Percentiles rank a stretch among this genome's conserved stretches.
Evolutionary conservation across 1,140 invertebrate species (phyloP).

Genomic region (Drosophila persimilis): DNA sequence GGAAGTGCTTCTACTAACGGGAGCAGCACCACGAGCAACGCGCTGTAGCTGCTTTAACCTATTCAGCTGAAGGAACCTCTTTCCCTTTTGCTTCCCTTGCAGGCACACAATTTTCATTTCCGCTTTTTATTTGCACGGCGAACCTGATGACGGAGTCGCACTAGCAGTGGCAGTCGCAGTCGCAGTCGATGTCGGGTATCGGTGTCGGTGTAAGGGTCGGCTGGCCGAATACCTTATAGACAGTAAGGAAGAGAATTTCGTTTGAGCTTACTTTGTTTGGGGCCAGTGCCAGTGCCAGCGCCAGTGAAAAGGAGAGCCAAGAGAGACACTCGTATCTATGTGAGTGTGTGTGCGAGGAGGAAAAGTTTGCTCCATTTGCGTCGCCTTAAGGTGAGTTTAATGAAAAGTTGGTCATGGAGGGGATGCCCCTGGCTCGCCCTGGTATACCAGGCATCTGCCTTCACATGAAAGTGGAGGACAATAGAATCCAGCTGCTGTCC

Average conservation of each 20-base stretch:
- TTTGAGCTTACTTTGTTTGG: slow-evolving; percentile 58
- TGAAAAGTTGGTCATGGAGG: slow-evolving; percentile 51
- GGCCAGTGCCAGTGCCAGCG: not conserved
- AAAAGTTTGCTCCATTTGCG: slow-evolving; percentile 61
- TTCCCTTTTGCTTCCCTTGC: slow-evolving; percentile 19
- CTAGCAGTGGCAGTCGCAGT: no score
- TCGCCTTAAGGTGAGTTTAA: slow-evolving; percentile 67
- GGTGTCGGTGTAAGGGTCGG: not conserved
- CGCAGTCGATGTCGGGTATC: not conserved
- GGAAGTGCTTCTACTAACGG: not conserved
- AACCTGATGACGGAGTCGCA: slow-evolving; percentile 12
- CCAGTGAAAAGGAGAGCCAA: not conserved
- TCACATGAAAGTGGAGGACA: slow-evolving; percentile 50
- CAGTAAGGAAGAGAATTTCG: slow-evolving; percentile 58
- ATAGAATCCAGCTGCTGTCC: slow-evolving; percentile 53
- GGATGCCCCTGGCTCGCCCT: not conserved
- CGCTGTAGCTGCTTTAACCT: slow-evolving; percentile 46
- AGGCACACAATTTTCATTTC: slow-evolving; percentile 66
- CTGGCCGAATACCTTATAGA: slow-evolving; percentile 35
- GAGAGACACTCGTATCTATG: not conserved
- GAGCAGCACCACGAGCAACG: not conserved
- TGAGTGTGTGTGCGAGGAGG: slow-evolving; percentile 28
- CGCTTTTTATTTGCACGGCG: slow-evolving; percentile 61
- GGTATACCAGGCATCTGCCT: not conserved
- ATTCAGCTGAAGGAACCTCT: slow-evolving; percentile 31